These are phyloP conservation scores for Pseudolycoriella hygida DNA, from an alignment of 2,888 invertebrate species.

Conservation along the genomic window DNA sequence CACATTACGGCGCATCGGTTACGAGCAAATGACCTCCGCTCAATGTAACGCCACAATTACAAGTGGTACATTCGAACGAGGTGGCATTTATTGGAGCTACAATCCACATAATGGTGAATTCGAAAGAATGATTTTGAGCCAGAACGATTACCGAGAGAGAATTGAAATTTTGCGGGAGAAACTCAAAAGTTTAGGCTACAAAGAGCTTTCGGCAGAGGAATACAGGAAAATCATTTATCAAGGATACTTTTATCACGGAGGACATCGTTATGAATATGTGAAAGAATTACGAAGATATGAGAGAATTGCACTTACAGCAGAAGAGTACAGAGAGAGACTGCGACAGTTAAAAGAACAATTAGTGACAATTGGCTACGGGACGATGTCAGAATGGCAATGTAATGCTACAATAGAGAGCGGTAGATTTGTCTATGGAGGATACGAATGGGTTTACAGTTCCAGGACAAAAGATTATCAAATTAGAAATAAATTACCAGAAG, in stretches of 20 bases:
- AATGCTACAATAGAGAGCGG: slow-evolving; percentile 1
- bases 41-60: slow-evolving; percentile 1
- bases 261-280: slow-evolving; percentile 2
- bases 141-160: slow-evolving; percentile 1
- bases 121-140: not conserved
- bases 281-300: not conserved
- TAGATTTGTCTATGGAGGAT: slow-evolving; percentile 4
- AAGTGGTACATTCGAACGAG: slow-evolving; percentile 4
- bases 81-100: slow-evolving; percentile 5
- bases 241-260: slow-evolving; percentile 5
- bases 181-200: not conserved
- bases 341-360: slow-evolving; percentile 3
- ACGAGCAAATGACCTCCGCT: not conserved
- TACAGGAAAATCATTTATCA: slow-evolving; percentile 1
- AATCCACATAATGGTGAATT: slow-evolving; percentile 3
- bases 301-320: not conserved
- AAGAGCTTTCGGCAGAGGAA: not conserved
- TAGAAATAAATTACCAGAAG: not conserved
- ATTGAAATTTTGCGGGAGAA: not conserved
- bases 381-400: slow-evolving; percentile 3
- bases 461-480: slow-evolving; percentile 2
- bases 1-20: not conserved
- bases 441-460: slow-evolving; percentile 5
- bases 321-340: slow-evolving; percentile 4
- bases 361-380: not conserved